A percentile compares a stretch with the other conserved stretches of the same genome.
phyloP scores from a whole-genome alignment of 2,797 vertebrate genomes.

The Acomys russatus region DNA sequence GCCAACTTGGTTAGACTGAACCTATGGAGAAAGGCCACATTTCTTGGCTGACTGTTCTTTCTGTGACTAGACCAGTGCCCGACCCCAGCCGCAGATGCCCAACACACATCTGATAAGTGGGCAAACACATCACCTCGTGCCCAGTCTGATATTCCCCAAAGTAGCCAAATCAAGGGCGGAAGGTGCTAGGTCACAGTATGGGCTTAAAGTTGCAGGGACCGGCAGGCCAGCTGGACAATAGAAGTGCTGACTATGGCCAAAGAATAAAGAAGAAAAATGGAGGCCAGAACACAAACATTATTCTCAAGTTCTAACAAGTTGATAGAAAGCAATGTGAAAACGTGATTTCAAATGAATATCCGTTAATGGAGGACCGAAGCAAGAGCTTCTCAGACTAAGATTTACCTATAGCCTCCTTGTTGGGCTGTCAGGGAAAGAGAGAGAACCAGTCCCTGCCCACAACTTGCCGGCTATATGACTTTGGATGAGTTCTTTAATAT shows the following conservation, averaged over 20 bases:
- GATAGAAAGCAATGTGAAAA: not conserved
- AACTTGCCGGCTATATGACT: not conserved
- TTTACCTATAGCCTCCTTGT: not conserved
- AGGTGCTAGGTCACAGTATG: not conserved
- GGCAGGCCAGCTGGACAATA: not conserved
- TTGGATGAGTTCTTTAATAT: constrained; percentile 25
- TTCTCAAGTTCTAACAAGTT: not conserved
- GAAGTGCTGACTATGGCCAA: not conserved
- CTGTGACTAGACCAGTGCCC: not conserved
- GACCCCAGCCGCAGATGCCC: not conserved
- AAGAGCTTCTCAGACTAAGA: not conserved
- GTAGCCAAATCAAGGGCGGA: not conserved
- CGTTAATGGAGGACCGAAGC: not conserved
- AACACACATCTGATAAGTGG: not conserved
- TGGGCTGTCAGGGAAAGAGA: not conserved
- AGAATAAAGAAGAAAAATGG: not conserved
- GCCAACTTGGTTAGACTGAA: not conserved
- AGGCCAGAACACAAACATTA: not conserved
- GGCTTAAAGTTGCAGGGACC: not conserved
- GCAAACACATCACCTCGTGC: not conserved
- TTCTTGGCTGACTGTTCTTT: not conserved
- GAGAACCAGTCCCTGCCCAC: not conserved
- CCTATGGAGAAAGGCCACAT: not conserved
- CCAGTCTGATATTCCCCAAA: not conserved
- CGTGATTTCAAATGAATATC: not conserved